phyloP scores from a whole-genome alignment of 1,140 invertebrate genomes.

The Mylabris phalerata region DNA sequence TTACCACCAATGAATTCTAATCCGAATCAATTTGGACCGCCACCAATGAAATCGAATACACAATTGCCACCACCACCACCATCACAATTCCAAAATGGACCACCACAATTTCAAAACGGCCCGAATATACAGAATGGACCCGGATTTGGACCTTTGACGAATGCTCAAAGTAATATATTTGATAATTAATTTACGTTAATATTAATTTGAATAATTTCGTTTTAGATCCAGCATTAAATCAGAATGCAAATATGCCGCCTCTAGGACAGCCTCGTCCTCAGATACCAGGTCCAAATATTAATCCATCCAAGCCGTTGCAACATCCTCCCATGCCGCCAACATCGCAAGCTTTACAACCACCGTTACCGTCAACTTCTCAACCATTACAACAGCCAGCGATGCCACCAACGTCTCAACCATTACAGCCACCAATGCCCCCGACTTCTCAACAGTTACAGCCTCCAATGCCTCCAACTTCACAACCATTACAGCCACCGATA shows the following conservation, averaged over 20 bases:
- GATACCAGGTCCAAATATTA: neutral
- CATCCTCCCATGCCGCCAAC: constrained; percentile 20
- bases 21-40: constrained; percentile 20
- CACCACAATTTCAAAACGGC: constrained; percentile 19
- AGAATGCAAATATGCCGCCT: neutral
- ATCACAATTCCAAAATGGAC: constrained; percentile 16
- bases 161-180: neutral
- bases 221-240: neutral
- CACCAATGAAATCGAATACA: constrained; percentile 19
- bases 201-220: neutral
- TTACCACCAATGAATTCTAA: constrained; percentile 30
- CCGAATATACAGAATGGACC: neutral
- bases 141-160: constrained; percentile 23
- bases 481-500: neutral
- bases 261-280: constrained; percentile 32
- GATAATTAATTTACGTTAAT: neutral
- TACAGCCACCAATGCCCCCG: constrained; percentile 15
- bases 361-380: neutral
- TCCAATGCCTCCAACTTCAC: constrained; percentile 20
- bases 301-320: neutral
- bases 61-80: constrained; percentile 18
- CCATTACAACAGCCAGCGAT: constrained; percentile 10
- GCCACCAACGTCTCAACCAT: constrained; percentile 3
- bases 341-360: neutral
- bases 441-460: neutral